Base-by-base conservation (phyloP, 2,888 invertebrate species). In the Stegophylla sp. region DNA sequence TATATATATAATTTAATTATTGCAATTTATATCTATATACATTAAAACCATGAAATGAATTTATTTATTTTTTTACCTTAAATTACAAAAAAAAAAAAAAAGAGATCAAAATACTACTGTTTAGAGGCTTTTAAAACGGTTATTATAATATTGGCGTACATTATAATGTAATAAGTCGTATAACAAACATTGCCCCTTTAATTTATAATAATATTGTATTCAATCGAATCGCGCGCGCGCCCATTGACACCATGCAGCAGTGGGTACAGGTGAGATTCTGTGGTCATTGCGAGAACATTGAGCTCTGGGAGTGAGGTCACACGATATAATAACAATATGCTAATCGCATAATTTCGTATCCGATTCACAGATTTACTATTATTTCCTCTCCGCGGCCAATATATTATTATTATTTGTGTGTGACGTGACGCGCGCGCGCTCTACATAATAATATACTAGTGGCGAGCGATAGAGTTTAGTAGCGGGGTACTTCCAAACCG, bases 241-340 rank as follows among this genome's bases (percentile, higher is more conserved):
- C 34, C 34, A 34, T 34, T 7, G 34, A 7, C 34, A n/a, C n/a
- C n/a, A n/a, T 34, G 34, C 34, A 34, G 4, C 34, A 7, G 7
- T 5, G 4, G 3, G 13, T 20, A 63, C 34, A 41, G 34, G 12
- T n/a, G n/a, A 64, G 20, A 41, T 41, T 20, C 26, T 28, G 26
- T 69, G 13, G 34, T 69, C 13, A 69, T 23, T 23, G 20, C 53
- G 71, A 71, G 71, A 56, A 56, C 53, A 72, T 72, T 72, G 71
- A 9, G 71, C 71, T 72, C 56, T 72, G 45, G 2, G 7, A 15
- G 3, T 72, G 28, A 72, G 53, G 71, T 56, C 71, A 72, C 17
- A 53, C n/a, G n/a, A n/a, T n/a, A n/a, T n/a, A n/a, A n/a, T n/a
- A n/a, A 1, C 17, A 53, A 9, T 53, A 71, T 43, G 56, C 17